Evolutionary conservation across 2,797 vertebrate genomes (phyloP).

Genomic region (Otolemur crassicaudatus): DNA sequence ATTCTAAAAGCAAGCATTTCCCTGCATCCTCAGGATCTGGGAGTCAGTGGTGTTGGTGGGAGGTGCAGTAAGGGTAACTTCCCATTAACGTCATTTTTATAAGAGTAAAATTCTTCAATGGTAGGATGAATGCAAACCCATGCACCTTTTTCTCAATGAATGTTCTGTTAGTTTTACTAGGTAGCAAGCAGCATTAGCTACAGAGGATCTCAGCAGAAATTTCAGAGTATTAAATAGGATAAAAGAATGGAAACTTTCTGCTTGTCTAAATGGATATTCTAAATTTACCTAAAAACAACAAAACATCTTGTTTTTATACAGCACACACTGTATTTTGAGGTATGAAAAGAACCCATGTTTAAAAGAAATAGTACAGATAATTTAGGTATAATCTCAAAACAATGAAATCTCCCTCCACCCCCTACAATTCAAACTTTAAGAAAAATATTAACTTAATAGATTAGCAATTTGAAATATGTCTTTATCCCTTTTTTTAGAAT

Average conservation of each 20-base stretch:
- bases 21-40: constrained; percentile 54
- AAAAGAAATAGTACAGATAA: constrained; percentile 9
- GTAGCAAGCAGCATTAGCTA: constrained; percentile 16
- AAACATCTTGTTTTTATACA: not conserved
- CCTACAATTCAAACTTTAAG: constrained; percentile 1
- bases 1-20: constrained; percentile 70
- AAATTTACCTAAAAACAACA: constrained; percentile 48
- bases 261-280: not conserved
- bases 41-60: constrained; percentile 22
- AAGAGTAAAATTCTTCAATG: constrained; percentile 53
- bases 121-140: constrained; percentile 10
- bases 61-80: constrained; percentile 18
- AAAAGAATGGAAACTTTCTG: constrained; percentile 9
- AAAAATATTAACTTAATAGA: constrained; percentile 24
- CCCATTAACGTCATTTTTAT: constrained; percentile 57
- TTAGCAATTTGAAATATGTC: constrained; percentile 47
- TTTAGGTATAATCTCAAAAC: constrained; percentile 42
- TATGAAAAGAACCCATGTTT: constrained; percentile 4
- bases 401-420: not conserved
- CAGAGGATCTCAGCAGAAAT: constrained; percentile 48
- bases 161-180: not conserved
- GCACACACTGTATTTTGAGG: constrained; percentile 22
- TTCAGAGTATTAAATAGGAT: constrained; percentile 2
- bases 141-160: constrained; percentile 52
- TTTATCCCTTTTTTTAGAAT: constrained; percentile 36